Evolutionary conservation across 37 sponge, comb jelly and placozoan genomes (phyloP).

Genomic region (Theonella swinhoei): DNA sequence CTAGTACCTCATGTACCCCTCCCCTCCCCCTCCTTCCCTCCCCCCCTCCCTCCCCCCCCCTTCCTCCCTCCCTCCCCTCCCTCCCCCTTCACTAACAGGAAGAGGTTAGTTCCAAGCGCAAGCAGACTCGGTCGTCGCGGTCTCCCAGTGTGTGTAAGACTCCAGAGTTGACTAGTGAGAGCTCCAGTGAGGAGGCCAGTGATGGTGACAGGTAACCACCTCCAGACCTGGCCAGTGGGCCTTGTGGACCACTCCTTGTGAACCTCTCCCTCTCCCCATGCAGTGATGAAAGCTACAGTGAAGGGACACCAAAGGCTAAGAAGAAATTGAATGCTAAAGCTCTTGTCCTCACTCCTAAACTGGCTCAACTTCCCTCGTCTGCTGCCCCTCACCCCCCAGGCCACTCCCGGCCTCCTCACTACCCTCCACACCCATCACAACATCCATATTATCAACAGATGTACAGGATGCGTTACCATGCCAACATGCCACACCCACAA

Average conservation of each 20-base stretch:
- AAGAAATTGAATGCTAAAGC: background rate
- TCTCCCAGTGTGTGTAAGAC: slow-evolving; percentile 46
- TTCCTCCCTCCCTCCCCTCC: too few relatives aligned
- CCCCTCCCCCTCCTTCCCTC: too few relatives aligned
- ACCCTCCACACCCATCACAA: slow-evolving; percentile 1
- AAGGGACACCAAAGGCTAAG: background rate
- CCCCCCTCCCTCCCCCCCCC: too few relatives aligned
- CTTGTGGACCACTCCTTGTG: too few relatives aligned
- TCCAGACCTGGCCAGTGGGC: background rate
- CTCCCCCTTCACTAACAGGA: slow-evolving; percentile 5
- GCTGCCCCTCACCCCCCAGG: background rate
- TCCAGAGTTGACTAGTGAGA: slow-evolving; percentile 66
- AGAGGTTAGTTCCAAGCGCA: background rate
- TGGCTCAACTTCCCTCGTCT: background rate
- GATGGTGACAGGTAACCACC: slow-evolving; percentile 18
- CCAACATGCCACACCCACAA: background rate
- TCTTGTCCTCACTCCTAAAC: background rate
- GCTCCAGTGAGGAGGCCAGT: slow-evolving; percentile 66
- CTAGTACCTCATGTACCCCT: too few relatives aligned
- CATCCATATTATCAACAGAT: slow-evolving; percentile 25
- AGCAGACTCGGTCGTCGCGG: slow-evolving; percentile 11
- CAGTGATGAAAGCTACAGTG: slow-evolving; percentile 32
- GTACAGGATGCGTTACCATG: background rate
- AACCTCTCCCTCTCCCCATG: background rate
- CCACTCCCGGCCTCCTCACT: background rate